Percentiles rank a stretch among this genome's conserved stretches.
Conservation (phyloP, 2,797 vertebrate genomes). For the Peromyscus aztecus region DNA sequence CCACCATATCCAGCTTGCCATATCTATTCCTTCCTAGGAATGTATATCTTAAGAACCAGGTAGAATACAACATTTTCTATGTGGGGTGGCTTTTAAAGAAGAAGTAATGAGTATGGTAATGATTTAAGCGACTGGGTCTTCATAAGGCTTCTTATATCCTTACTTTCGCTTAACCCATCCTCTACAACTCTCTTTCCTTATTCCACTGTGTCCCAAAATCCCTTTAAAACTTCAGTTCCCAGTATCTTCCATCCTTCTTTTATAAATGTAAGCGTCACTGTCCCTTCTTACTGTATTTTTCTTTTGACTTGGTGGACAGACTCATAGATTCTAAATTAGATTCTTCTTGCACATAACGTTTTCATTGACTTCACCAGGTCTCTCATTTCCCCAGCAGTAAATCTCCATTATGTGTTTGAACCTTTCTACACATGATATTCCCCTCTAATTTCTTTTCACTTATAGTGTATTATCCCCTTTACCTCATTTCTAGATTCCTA, state of each 20-base stretch:
- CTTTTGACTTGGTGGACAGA: neutral
- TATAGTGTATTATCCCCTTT: neutral
- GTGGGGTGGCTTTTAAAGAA: neutral
- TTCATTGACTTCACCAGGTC: too few relatives aligned
- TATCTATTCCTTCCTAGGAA: conserved; percentile 33
- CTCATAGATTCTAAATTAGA: too few relatives aligned
- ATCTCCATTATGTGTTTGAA: neutral
- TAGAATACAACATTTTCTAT: neutral
- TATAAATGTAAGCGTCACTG: neutral
- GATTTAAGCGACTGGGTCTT: neutral
- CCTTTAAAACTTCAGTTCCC: too few relatives aligned
- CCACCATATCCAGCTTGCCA: neutral
- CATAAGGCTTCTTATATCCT: too few relatives aligned
- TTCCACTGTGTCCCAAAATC: too few relatives aligned
- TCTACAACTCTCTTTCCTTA: neutral
- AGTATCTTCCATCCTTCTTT: too few relatives aligned
- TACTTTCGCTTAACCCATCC: neutral
- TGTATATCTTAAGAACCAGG: neutral
- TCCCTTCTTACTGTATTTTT: neutral
- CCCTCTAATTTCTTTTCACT: neutral
- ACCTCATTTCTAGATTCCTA: neutral
- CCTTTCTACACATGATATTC: neutral
- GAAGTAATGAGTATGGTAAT: neutral
- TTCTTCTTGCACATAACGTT: neutral
- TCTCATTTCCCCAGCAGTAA: neutral